phyloP scores from a whole-genome alignment of 2,113 vertebrate species.

The Pelvicachromis taeniatus region DNA sequence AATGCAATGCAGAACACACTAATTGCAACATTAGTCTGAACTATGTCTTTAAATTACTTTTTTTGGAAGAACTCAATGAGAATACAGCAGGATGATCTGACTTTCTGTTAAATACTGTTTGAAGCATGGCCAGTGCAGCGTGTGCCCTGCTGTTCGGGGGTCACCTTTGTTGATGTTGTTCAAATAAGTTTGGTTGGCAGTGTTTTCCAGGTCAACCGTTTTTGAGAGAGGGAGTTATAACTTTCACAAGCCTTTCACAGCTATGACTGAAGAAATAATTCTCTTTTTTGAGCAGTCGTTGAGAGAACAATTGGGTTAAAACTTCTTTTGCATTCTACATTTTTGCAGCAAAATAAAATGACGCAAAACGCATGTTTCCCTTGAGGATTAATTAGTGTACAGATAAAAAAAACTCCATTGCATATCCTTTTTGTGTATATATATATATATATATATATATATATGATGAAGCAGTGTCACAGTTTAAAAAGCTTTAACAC shows the following conservation, averaged over 20 bases:
- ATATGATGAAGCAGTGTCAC: not conserved
- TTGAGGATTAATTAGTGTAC: not conserved
- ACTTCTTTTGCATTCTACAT: not conserved
- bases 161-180: slow-evolving; percentile 50
- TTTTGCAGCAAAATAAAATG: not conserved
- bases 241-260: not conserved
- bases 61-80: slow-evolving; percentile 14
- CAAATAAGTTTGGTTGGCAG: slow-evolving; percentile 36
- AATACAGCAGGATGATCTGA: slow-evolving; percentile 25
- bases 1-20: slow-evolving; percentile 44
- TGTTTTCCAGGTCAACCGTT: slow-evolving; percentile 32
- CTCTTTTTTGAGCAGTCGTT: not conserved
- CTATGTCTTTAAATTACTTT: slow-evolving; percentile 18
- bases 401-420: not conserved
- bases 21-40: slow-evolving; percentile 41
- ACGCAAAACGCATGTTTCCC: not conserved
- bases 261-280: not conserved
- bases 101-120: slow-evolving; percentile 28
- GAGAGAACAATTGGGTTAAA: not conserved
- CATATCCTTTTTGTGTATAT: not conserved
- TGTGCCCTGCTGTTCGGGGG: slow-evolving; percentile 36
- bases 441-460: not conserved
- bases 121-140: slow-evolving; percentile 26
- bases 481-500: not conserved
- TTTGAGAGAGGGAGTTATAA: not conserved